phyloP scores from a whole-genome alignment of 1,140 invertebrate species.

The Drosophila nikananu region DNA sequence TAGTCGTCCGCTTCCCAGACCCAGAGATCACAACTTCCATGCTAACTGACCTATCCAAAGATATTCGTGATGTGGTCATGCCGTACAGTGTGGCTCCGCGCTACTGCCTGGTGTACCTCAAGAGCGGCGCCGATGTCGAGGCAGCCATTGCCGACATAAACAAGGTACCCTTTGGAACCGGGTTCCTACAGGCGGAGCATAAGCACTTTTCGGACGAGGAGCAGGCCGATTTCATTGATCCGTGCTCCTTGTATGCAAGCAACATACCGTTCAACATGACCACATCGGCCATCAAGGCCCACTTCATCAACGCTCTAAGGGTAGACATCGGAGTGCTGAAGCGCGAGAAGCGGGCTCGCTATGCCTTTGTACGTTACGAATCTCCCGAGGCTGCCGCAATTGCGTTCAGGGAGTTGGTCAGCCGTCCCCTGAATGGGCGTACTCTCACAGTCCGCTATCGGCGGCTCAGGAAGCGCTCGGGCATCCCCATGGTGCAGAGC shows the following conservation, averaged over 20 bases:
- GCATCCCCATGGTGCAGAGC: constrained; percentile 13
- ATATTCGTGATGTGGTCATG: constrained; percentile 89
- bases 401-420: constrained; percentile 87
- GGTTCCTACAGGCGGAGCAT: constrained; percentile 88
- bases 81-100: constrained; percentile 87
- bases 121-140: constrained; percentile 87
- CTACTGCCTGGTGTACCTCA: constrained; percentile 89
- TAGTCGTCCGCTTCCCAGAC: constrained; percentile 88
- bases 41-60: constrained; percentile 87
- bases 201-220: constrained; percentile 81
- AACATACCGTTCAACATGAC: constrained; percentile 89
- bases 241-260: constrained; percentile 89
- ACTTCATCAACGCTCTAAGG: constrained; percentile 87
- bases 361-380: constrained; percentile 89
- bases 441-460: constrained; percentile 89
- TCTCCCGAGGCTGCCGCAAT: constrained; percentile 88
- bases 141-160: constrained; percentile 87
- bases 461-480: constrained; percentile 86
- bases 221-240: constrained; percentile 87
- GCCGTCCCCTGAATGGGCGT: constrained; percentile 88
- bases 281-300: constrained; percentile 87
- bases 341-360: constrained; percentile 89
- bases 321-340: constrained; percentile 89
- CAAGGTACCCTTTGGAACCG: constrained; percentile 87
- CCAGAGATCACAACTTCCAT: constrained; percentile 87